A percentile compares a stretch with the other conserved stretches of the same genome.
Evolutionary conservation across 1,140 invertebrate species (phyloP).

Genomic region (Leucophenga varia): DNA sequence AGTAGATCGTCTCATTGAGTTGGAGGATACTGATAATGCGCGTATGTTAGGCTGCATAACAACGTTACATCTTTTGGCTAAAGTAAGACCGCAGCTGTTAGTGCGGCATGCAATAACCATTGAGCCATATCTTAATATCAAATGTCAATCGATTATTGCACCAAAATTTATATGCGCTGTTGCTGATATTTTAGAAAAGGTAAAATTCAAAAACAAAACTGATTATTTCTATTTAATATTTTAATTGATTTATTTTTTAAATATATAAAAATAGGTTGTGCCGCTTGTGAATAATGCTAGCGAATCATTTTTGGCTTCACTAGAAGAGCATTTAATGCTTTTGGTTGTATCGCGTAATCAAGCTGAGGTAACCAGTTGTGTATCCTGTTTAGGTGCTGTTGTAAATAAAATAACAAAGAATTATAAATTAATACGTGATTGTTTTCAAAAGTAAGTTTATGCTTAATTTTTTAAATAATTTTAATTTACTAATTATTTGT

Average conservation of each 20-base stretch:
- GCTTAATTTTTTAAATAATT: too few relatives aligned
- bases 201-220: too few relatives aligned
- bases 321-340: constrained; percentile 96
- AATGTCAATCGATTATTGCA: constrained; percentile 65
- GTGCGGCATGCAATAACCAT: constrained; percentile 93
- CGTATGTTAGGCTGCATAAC: constrained; percentile 89
- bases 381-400: constrained; percentile 92
- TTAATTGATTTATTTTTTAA: too few relatives aligned
- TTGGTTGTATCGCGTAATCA: constrained; percentile 88
- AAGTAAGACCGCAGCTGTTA: constrained; percentile 91
- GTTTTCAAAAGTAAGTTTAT: constrained; percentile 78
- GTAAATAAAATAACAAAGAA: constrained; percentile 96
- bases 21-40: constrained; percentile 68
- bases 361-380: constrained; percentile 83
- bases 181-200: constrained; percentile 57
- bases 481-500: constrained; percentile 47
- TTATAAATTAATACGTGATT: constrained; percentile 90
- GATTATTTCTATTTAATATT: too few relatives aligned
- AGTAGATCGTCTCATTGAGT: constrained; percentile 87
- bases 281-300: constrained; percentile 98
- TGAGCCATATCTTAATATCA: constrained; percentile 94
- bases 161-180: constrained; percentile 54
- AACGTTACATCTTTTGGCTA: constrained; percentile 92
- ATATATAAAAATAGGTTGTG: too few relatives aligned
- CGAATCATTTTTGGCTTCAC: constrained; percentile 89